Evolutionary conservation across 2,888 invertebrate genomes (phyloP).

Genomic region (Ctenicera cuprea): DNA sequence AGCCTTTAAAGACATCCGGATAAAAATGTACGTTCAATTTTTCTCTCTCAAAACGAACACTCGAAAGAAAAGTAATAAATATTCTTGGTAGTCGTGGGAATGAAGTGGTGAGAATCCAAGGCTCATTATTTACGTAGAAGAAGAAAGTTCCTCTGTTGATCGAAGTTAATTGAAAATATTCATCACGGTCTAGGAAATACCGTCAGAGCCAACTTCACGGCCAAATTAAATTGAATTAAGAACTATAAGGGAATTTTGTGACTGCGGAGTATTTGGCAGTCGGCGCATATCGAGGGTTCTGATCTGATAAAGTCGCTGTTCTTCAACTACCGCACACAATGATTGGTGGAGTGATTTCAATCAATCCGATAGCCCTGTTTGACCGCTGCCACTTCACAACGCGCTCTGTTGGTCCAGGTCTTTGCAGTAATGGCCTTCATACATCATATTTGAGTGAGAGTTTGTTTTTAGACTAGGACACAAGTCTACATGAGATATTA

Average conservation of each 20-base stretch:
- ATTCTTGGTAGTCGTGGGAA: constrained; percentile 40
- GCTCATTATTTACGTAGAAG: constrained; percentile 45
- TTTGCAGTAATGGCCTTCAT: constrained; percentile 37
- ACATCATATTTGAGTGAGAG: constrained; percentile 36
- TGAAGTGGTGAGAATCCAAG: constrained; percentile 44
- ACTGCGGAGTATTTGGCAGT: background rate
- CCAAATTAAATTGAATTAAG: constrained; percentile 40
- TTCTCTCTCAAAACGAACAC: background rate
- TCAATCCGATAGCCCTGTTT: constrained; percentile 33
- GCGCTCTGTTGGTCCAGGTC: constrained; percentile 23
- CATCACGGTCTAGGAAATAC: constrained; percentile 40
- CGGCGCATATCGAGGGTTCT: background rate
- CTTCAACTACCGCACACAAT: constrained; percentile 1
- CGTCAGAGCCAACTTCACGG: background rate
- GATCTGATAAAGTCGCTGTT: constrained; percentile 18
- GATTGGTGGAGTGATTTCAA: constrained; percentile 37
- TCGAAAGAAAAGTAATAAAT: constrained; percentile 39
- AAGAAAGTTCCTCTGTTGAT: constrained; percentile 29
- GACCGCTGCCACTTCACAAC: constrained; percentile 37
- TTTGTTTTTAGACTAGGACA: constrained; percentile 15
- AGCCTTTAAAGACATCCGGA: too few species aligned
- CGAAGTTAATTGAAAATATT: constrained; percentile 49
- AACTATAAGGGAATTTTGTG: constrained; percentile 22
- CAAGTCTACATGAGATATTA: constrained; percentile 27
- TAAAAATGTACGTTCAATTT: background rate